Percentiles rank a stretch among this genome's conserved stretches.
Conservation (phyloP, 2,888 invertebrate species). For the Allolobophora icterica region DNA sequence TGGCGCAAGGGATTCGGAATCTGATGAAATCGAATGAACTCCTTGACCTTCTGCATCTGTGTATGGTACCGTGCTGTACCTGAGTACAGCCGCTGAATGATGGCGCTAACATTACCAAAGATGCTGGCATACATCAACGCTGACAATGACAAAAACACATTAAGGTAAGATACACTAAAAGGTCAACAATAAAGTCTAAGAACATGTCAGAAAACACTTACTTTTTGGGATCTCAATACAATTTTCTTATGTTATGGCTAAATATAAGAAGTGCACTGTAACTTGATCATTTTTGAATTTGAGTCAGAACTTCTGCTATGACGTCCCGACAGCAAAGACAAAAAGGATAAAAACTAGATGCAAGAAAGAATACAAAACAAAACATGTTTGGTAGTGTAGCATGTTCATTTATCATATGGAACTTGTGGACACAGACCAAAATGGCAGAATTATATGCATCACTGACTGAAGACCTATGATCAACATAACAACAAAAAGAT, state of each 20-base stretch:
- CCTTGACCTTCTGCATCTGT: conserved; percentile 93
- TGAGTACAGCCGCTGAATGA: conserved; percentile 95
- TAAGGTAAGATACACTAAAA: neutral
- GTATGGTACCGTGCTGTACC: conserved; percentile 98
- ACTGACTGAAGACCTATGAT: neutral
- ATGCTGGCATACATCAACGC: conserved; percentile 99
- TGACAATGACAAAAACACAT: conserved; percentile 67
- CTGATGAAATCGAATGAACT: conserved; percentile 97
- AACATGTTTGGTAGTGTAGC: neutral
- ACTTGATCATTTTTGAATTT: neutral
- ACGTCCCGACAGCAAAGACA: neutral
- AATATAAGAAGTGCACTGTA: neutral
- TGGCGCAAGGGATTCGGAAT: conserved; percentile 97
- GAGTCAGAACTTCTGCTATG: neutral
- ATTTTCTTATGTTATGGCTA: neutral
- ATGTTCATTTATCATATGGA: neutral
- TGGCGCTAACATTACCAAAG: conserved; percentile 98
- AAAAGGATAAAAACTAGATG: neutral
- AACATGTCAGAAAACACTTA: neutral
- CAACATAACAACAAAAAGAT: neutral
- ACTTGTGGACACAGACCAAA: neutral
- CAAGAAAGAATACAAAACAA: neutral
- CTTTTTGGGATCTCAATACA: neutral
- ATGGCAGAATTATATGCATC: neutral
- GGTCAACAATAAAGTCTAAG: neutral